Percentiles rank a stretch among this genome's conserved stretches.
Conservation (phyloP, 2,888 invertebrate genomes). For the Tenthredo scrophulariae region DNA sequence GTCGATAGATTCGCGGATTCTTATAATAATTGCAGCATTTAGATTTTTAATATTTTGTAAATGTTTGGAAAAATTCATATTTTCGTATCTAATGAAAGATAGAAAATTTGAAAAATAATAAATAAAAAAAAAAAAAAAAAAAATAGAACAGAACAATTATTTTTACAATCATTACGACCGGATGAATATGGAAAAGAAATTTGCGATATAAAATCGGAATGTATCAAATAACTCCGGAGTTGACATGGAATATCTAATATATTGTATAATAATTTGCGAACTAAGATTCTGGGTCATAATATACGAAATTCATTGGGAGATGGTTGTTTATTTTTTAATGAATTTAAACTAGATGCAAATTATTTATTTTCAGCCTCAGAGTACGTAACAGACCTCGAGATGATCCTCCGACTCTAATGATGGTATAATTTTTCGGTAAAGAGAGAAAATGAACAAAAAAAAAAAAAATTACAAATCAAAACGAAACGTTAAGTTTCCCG, state of each 20-base stretch:
- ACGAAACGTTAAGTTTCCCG: background rate
- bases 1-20: too few species aligned
- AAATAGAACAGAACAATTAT: too few species aligned
- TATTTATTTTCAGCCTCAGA: background rate
- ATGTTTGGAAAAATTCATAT: too few species aligned
- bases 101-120: too few species aligned
- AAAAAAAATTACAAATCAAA: background rate
- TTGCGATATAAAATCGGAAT: background rate
- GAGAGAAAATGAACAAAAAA: background rate
- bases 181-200: background rate
- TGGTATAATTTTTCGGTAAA: constrained; percentile 4
- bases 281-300: background rate
- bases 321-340: background rate
- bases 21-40: too few species aligned
- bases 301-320: background rate
- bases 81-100: too few species aligned
- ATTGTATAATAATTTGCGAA: background rate
- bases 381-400: background rate
- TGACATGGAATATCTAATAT: background rate
- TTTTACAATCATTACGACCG: background rate
- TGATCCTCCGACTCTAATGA: constrained; percentile 13
- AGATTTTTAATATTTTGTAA: too few species aligned
- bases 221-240: background rate
- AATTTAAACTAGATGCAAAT: constrained; percentile 15
- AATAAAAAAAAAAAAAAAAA: too few species aligned